phyloP scores from a whole-genome alignment of 2,113 vertebrate species.

The Rattus rattus region DNA sequence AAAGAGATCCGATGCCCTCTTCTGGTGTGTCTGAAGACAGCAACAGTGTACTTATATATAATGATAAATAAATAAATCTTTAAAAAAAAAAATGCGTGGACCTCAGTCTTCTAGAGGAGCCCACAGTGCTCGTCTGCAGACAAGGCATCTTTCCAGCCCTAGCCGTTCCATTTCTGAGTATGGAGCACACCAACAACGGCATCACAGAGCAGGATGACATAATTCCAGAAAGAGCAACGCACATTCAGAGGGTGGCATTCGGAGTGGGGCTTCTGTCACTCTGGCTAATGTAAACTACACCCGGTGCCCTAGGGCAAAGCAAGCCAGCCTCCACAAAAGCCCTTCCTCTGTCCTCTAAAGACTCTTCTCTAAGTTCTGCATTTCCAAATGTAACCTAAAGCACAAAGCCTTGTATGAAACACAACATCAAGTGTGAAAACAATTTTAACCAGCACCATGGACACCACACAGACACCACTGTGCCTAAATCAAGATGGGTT shows the following conservation, averaged over 20 bases:
- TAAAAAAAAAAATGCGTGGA: too few species aligned
- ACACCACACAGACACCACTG: neutral
- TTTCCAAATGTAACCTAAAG: slow-evolving; percentile 55
- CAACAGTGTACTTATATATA: too few species aligned
- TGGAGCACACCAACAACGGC: neutral
- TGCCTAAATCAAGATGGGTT: neutral
- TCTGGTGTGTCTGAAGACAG: too few species aligned
- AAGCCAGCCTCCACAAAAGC: neutral
- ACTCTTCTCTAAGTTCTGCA: neutral
- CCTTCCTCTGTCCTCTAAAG: neutral
- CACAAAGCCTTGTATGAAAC: slow-evolving; percentile 4
- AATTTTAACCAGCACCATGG: neutral
- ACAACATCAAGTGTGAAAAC: neutral
- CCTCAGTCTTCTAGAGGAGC: neutral
- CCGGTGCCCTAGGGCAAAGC: too few species aligned
- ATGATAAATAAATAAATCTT: too few species aligned
- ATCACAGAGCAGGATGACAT: neutral
- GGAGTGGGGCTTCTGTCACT: neutral
- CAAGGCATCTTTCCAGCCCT: neutral
- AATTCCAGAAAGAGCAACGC: neutral
- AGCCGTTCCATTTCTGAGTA: slow-evolving; percentile 40
- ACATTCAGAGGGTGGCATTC: neutral
- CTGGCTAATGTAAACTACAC: neutral
- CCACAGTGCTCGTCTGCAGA: neutral
- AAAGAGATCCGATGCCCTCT: too few species aligned